A percentile compares a stretch with the other conserved stretches of the same genome.
These are phyloP conservation scores for Folsomia manolachei DNA, from an alignment of 2,888 invertebrate genomes.

Conservation along the genomic window DNA sequence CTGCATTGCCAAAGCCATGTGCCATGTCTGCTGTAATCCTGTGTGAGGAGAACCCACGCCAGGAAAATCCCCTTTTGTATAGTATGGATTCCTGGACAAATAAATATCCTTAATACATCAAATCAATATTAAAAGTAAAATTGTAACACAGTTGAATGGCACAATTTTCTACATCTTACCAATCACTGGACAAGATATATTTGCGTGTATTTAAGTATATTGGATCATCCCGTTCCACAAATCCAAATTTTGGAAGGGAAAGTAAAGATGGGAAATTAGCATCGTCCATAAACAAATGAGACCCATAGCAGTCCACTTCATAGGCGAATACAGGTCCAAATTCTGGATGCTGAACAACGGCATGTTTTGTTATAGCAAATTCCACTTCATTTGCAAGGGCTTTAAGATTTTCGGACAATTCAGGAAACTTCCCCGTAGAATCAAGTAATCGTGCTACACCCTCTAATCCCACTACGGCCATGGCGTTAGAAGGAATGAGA, in stretches of 20 bases:
- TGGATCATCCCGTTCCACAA: slow-evolving; percentile 33
- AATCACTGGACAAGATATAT: slow-evolving; percentile 36
- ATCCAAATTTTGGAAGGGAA: slow-evolving; percentile 43
- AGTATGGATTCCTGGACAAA: slow-evolving; percentile 25
- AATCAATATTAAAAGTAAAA: no score
- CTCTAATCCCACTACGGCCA: slow-evolving; percentile 41
- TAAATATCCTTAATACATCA: no score
- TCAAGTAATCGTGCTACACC: slow-evolving; percentile 38
- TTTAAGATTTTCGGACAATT: slow-evolving; percentile 29
- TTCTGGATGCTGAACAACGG: slow-evolving; percentile 43
- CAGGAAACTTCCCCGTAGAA: slow-evolving; percentile 19
- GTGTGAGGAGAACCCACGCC: slow-evolving; percentile 46
- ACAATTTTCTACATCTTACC: no score
- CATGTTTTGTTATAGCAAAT: slow-evolving; percentile 30
- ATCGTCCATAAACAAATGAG: slow-evolving; percentile 47
- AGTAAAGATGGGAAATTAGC: slow-evolving; percentile 45
- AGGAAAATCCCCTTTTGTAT: slow-evolving; percentile 34
- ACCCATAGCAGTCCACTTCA: slow-evolving; percentile 47
- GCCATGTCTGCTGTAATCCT: slow-evolving; percentile 42
- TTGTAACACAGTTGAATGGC: no score
- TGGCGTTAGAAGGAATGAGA: slow-evolving; percentile 44
- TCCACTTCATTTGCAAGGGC: slow-evolving; percentile 35
- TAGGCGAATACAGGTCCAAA: slow-evolving; percentile 46
- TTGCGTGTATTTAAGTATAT: slow-evolving; percentile 42
- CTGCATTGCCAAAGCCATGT: slow-evolving; percentile 45